Evolutionary conservation across 2,797 vertebrate species (phyloP).

Genomic region (Coracias cyanogaster): DNA sequence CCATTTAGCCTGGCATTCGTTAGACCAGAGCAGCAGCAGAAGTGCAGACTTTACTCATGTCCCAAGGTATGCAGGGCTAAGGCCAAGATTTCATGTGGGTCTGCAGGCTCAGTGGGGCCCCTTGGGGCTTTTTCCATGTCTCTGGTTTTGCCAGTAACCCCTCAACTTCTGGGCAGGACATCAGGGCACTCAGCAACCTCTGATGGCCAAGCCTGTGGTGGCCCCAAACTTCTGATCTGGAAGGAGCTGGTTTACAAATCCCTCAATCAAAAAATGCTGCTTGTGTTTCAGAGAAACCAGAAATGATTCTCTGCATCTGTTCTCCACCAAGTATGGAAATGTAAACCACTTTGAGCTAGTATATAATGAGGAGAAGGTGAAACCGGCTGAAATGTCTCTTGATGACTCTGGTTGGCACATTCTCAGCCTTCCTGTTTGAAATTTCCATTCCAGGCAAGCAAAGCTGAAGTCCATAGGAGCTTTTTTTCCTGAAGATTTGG

Average conservation of each 20-base stretch:
- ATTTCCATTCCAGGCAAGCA: background rate
- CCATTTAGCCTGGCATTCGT: constrained; percentile 48
- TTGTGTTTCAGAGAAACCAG: background rate
- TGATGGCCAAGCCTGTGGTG: background rate
- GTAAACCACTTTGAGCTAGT: background rate
- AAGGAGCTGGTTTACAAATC: background rate
- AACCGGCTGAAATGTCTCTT: background rate
- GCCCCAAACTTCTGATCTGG: background rate
- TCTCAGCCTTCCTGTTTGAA: background rate
- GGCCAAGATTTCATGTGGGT: constrained; percentile 51
- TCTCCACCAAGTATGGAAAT: background rate
- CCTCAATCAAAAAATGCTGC: background rate
- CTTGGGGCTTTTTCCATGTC: background rate
- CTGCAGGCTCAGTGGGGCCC: background rate
- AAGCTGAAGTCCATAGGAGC: background rate
- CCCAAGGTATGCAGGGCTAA: background rate
- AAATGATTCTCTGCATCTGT: background rate
- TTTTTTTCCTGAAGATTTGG: background rate
- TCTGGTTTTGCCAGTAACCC: background rate
- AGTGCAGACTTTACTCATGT: constrained; percentile 42
- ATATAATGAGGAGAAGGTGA: background rate
- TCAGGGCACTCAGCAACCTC: background rate
- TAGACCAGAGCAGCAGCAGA: background rate
- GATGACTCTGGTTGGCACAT: fast-evolving
- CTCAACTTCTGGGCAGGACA: background rate